These are phyloP conservation scores for Pelobates cultripes DNA, from an alignment of 2,797 vertebrate species.

Conservation along the genomic window DNA sequence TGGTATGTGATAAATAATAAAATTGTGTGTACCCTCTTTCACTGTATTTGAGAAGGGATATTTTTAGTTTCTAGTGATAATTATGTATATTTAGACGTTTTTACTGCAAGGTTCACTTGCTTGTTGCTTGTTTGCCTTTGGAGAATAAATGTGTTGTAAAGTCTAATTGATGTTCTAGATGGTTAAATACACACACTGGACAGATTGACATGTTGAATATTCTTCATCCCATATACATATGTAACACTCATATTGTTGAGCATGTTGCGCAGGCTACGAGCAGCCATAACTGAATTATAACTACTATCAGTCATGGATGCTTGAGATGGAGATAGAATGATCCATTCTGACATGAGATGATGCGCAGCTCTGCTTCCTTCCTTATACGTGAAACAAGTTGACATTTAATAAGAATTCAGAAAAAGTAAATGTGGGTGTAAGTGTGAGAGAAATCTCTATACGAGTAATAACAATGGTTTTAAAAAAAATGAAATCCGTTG, in stretches of 20 bases:
- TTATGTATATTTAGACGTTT: too few species aligned
- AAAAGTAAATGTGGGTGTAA: background rate
- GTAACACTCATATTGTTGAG: constrained; percentile 19
- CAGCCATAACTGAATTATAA: constrained; percentile 37
- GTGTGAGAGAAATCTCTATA: background rate
- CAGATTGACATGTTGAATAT: background rate
- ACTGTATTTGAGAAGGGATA: too few species aligned
- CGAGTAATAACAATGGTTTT: background rate
- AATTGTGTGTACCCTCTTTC: too few species aligned
- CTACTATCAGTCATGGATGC: constrained; percentile 36
- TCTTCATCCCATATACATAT: constrained; percentile 25
- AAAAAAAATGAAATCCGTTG: background rate
- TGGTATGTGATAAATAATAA: too few species aligned
- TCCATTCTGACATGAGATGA: constrained; percentile 29
- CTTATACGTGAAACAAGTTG: background rate
- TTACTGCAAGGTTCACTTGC: too few species aligned
- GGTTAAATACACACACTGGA: too few species aligned
- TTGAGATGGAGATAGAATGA: constrained; percentile 43
- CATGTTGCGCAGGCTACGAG: background rate
- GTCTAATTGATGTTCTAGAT: too few species aligned
- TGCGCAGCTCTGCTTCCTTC: background rate
- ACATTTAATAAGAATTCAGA: constrained; percentile 5
- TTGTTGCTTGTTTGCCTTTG: too few species aligned
- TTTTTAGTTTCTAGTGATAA: too few species aligned
- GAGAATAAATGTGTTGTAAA: too few species aligned